Base-by-base conservation (phyloP, 53 echinoderm and acorn worm species). In the Hippasteria phrygiana region DNA sequence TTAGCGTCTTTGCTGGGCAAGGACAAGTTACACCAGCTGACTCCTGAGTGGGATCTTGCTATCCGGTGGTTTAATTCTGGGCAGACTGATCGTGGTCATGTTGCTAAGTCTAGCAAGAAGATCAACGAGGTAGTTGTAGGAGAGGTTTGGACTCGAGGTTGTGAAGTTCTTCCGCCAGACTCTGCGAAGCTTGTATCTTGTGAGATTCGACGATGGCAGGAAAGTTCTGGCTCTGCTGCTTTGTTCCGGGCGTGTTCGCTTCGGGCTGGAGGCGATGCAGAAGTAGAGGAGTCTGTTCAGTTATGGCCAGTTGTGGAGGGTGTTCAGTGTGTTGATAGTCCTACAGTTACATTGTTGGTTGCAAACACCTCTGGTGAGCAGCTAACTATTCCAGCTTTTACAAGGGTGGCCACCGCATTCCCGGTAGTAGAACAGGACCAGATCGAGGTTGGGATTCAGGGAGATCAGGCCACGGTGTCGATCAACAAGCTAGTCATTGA, bases 331-430 rank as follows among this genome's bases (percentile, higher is more conserved):
- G 20, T 46, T 1, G 4, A 27, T 1, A 13, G 31, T 12, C n/a
- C 43, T 18, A 12, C 71, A 3, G 71, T 71, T 18, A 14, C 40
- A 5, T 5, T 71, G 39, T 17, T 71, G 39, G n/a, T 71, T 38
- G 71, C 71, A 3, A 71, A 71, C 71, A 71, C 71, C 16, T 39
- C 39, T 18, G 18, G 39, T 18, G 41, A 71, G 28, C 71, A 71
- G 31, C 40, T 71, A 17, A 71, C 41, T 16, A 71, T 71, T 71
- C 39, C 71, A 40, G 71, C 71, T 37, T 40, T 71, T 40, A 71
- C 71, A 18, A 71, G 39, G 0, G 17, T 71, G n/a, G 71, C 71
- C 37, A 40, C 41, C 39, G 71, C 71, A 3, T 38, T n/a, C 13
- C n/a, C 71, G 2, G 71, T 40, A 40, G 71, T 0, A 29, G 41